Base-by-base conservation (phyloP, 2,888 invertebrate species). In the Amiota mariae region DNA sequence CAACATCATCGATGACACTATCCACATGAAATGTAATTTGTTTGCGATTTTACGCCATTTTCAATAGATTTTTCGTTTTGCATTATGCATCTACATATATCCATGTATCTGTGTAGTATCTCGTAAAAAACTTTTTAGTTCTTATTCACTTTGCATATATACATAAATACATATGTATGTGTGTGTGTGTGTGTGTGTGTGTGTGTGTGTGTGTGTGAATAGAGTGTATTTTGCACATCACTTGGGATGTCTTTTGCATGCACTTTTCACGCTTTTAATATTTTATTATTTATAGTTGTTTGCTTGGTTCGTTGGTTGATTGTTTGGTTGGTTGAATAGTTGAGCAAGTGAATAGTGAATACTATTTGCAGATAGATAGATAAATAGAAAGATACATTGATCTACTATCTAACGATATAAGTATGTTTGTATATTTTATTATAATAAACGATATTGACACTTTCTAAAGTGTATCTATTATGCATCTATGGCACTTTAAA, bases 221-320 rank as follows among this genome's bases (percentile, higher is more conserved):
- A 4, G 18, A 36, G n/a, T 18, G 13, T 18, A 61, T 61, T 12
- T 61, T 20, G 13, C 10, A 10, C 13, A n/a, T n/a, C 66, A 49
- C 66, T 36, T 49, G 66, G 49, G 66, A 49, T 18, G 18, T n/a
- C 18, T 18, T 46, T 18, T 36, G 66, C 66, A 67, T 36, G 66
- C 66, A 67, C 66, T 67, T 67, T 48, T 18, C n/a, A 67, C 49
- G 66, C 66, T 67, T 67, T 67, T 67, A 67, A 67, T 67, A 67
- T 67, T 67, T 67, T 67, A 67, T 67, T 68, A 15, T 36, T n/a
- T 63, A 63, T 20, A 36, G 36, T 36, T 6, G 36, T 36, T 36
- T 36, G 36, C 36, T 36, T 36, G 36, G 36, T 36, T 36, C 36
- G 36, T 36, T 36, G 36, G 36, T 36, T 36, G n/a, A n/a, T n/a